These are phyloP conservation scores for Astur gentilis DNA, from an alignment of 2,113 vertebrate species.

Conservation along the genomic window DNA sequence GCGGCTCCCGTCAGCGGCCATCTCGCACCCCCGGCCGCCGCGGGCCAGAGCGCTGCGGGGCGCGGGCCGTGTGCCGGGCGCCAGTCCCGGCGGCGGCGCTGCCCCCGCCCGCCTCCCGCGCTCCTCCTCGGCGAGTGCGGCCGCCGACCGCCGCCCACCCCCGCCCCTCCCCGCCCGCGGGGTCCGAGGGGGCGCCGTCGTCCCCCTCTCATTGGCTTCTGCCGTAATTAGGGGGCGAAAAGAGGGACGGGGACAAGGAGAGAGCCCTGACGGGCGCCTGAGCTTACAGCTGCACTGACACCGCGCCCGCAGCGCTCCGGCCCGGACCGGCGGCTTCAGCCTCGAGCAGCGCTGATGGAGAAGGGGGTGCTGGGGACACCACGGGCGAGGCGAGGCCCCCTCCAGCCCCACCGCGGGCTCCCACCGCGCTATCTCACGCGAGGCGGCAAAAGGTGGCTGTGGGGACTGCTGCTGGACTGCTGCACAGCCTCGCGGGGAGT, in stretches of 20 bases:
- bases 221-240: not conserved
- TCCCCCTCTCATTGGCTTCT: not conserved
- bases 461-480: rapidly evolving
- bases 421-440: not conserved
- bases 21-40: too few relatives aligned
- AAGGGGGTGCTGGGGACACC: not conserved
- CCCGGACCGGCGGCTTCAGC: not conserved
- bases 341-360: not conserved
- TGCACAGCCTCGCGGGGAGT: not conserved
- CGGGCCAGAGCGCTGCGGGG: too few relatives aligned
- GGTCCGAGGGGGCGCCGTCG: not conserved
- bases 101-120: too few relatives aligned
- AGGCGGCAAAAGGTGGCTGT: not conserved
- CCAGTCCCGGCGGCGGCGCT: too few relatives aligned
- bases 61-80: too few relatives aligned
- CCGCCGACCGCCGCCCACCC: too few relatives aligned
- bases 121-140: too few relatives aligned
- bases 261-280: not conserved
- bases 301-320: not conserved
- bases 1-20: too few relatives aligned
- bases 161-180: too few relatives aligned
- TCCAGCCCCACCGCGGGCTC: not conserved
- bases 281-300: not conserved
- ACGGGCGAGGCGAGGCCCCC: too few relatives aligned
- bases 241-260: too few relatives aligned